Evolutionary conservation across 2,888 invertebrate species (phyloP), one percentile per base, ranked within the genome.

Genomic region (Aricia artaxerxes): DNA sequence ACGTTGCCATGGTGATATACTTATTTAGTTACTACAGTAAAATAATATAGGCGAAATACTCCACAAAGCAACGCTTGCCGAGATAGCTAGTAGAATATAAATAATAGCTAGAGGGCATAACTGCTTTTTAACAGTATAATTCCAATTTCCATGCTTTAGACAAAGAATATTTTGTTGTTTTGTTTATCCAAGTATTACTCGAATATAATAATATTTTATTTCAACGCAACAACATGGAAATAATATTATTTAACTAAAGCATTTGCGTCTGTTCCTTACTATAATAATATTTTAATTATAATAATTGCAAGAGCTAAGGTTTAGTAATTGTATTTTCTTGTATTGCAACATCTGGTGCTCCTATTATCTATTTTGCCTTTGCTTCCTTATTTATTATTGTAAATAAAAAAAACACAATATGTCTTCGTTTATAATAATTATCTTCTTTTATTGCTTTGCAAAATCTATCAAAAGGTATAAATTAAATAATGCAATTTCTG

Each of bases 271-370:
- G 64, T 64, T 31, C 31, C 31, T 9, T 31, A 64, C 31, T 69
- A 16, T 35, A 69, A 69, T 69, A 69, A 69, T 35, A 69, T 69
- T 69, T 69, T 69, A 69, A 69, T 69, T 69, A 13, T 38, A 69
- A 38, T 35, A 69, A 38, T 64, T 69, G 31, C 69, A 69, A 69
- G 35, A 69, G 69, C 69, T 35, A 38, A 69, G 69, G 35, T 13
- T 69, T 69, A 38, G 35, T 69, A 69, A 31, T 69, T 69, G 64
- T 69, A 69, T 69, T 69, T 35, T 69, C 13, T 69, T 35, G 35
- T 38, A 38, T 69, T 69, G 69, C 69, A 69, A 35, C 69, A 69
- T 69, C 69, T 69, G 69, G 69, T 38, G 4, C 35, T 69, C 4
- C 5, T 35, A 69, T 69, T 69, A 4, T 69, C 69, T 69, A 31